A percentile compares a stretch with the other conserved stretches of the same genome.
Conservation (phyloP, 2,113 vertebrate species). For the Spermophilus dauricus region DNA sequence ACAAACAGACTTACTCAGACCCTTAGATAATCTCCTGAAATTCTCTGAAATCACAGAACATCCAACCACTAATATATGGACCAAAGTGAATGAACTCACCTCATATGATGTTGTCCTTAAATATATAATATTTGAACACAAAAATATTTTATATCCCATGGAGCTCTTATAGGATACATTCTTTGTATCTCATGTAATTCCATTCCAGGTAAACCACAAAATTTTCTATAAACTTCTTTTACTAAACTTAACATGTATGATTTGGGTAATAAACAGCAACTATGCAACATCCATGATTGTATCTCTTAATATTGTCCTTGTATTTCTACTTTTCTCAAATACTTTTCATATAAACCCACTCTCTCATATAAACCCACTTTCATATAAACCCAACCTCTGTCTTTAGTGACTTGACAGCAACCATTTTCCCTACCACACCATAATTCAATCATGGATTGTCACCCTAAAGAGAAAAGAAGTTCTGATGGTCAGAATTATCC, state of each 20-base stretch:
- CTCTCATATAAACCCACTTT: background rate
- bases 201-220: background rate
- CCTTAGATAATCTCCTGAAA: background rate
- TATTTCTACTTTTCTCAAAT: background rate
- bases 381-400: background rate
- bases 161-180: background rate
- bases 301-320: background rate
- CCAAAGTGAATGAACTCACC: background rate
- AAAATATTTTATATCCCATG: background rate
- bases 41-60: background rate
- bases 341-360: background rate
- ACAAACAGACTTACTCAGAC: background rate
- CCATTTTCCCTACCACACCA: background rate
- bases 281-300: background rate
- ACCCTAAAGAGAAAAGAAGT: background rate
- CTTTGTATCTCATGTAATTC: background rate
- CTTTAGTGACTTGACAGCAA: background rate
- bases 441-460: background rate
- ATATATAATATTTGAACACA: background rate
- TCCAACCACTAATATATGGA: background rate
- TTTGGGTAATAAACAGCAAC: background rate
- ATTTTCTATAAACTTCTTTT: background rate
- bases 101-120: background rate
- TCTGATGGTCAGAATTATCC: background rate
- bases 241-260: fast-evolving